Evolutionary conservation across 2,888 invertebrate genomes (phyloP), one percentile per base, ranked within the genome.

Genomic region (Pelosia muscerda): DNA sequence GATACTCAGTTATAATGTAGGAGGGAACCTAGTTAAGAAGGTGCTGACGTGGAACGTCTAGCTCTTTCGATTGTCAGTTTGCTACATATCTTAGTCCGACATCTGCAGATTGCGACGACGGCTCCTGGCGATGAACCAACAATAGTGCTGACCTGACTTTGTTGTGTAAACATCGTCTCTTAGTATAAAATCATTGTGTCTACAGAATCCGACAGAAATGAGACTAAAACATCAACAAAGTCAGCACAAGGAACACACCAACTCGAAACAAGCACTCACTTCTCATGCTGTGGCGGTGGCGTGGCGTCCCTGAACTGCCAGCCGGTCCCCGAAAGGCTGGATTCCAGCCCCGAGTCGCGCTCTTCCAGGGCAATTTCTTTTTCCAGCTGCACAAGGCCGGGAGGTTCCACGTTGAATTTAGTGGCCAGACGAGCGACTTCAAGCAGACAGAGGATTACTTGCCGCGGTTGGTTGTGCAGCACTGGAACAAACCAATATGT

Each of bases 331-430:
- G 89, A 96, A 95, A 88, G 96, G 71, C 92, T 96, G 64, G 96
- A 96, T 87, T 96, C 96, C 19, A 95, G 95, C 9, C 95, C 95
- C 15, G 96, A 96, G 84, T 96, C 95, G 31, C 96, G 95, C 88
- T 97, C 97, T 87, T 97, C 97, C 76, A 96, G 95, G n/a, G 97
- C 98, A 69, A 98, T 98, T 94, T 98, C 98, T 84, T 97, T 96
- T 92, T 98, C 98, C 80, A 98, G 95, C 87, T 97, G 97, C 69
- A 98, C 97, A 70, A 98, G 95, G 31, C 94, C 94, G 0, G 98
- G 98, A 0, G 98, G 98, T 88, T 98, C 98, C 77, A 98, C 93
- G 57, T 96, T 96, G 91, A 96, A 97, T 85, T 96, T 96, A 59
- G 97, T 96, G 6, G 98, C 98, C 68, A 98, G 94, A 69, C 98